These are phyloP conservation scores for Campylorhamphus procurvoides DNA, from an alignment of 2,113 vertebrate species.

Conservation along the genomic window DNA sequence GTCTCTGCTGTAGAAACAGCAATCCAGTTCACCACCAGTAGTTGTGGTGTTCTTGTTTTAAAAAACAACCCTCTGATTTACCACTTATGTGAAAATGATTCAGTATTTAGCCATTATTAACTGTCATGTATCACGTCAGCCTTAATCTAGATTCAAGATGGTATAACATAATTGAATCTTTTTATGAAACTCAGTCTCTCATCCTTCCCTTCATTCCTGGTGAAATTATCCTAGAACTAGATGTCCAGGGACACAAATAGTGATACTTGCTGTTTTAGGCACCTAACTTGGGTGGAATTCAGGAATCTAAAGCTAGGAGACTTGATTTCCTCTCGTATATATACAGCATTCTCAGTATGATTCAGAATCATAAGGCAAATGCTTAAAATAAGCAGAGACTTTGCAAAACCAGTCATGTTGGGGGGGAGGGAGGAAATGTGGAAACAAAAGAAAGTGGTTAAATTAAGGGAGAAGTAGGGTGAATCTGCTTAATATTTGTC, in stretches of 20 bases:
- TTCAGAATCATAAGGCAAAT: conserved; percentile 30
- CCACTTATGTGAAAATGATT: background rate
- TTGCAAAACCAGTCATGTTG: background rate
- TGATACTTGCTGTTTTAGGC: background rate
- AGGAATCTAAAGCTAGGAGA: background rate
- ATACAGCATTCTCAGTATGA: background rate
- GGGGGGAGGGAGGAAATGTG: background rate
- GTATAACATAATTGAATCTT: background rate
- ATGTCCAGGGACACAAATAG: background rate
- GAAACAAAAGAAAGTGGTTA: background rate
- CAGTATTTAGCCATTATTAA: background rate
- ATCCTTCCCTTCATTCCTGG: background rate
- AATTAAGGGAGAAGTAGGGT: background rate
- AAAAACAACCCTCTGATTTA: background rate
- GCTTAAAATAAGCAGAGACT: background rate
- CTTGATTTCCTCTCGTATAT: background rate
- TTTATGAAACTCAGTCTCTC: background rate
- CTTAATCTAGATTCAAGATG: background rate
- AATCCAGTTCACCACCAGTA: background rate
- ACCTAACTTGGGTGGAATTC: background rate
- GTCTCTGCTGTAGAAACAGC: background rate
- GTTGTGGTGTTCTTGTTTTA: background rate
- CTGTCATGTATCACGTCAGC: background rate
- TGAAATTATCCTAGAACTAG: background rate
- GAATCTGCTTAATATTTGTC: background rate